A percentile compares a stretch with the other conserved stretches of the same genome.
Conservation (phyloP, 2,888 invertebrate species). For the Meandrusa payeni region DNA sequence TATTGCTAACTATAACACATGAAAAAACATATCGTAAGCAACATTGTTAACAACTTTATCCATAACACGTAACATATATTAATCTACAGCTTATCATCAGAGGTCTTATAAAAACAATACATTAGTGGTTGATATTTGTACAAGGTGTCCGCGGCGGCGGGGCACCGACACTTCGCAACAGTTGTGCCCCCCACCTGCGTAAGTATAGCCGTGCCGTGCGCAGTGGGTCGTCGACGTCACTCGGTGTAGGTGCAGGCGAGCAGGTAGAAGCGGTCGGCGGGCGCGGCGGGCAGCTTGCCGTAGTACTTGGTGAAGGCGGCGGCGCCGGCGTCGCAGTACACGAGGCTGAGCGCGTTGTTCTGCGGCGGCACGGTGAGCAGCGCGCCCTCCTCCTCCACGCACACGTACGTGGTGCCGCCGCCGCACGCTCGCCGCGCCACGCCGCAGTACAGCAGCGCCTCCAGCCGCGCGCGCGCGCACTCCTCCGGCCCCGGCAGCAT, state of each 20-base stretch:
- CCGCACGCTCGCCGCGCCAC: conserved; percentile 36
- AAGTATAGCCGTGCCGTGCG: too few species aligned
- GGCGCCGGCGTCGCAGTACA: conserved; percentile 78
- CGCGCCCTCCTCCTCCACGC: conserved; percentile 50
- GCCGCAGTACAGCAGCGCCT: conserved; percentile 54
- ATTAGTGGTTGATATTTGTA: too few species aligned
- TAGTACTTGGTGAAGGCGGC: conserved; percentile 72
- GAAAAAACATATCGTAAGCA: too few species aligned
- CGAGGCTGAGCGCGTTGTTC: conserved; percentile 85
- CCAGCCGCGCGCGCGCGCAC: conserved; percentile 50
- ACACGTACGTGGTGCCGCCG: conserved; percentile 52
- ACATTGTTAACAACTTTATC: too few species aligned
- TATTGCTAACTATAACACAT: too few species aligned
- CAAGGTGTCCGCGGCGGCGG: too few species aligned
- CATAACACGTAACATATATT: too few species aligned
- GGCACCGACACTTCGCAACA: too few species aligned
- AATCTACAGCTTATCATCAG: too few species aligned
- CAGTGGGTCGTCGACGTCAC: conserved; percentile 41
- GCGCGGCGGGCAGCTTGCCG: conserved; percentile 45
- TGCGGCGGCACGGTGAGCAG: conserved; percentile 83
- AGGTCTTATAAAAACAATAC: too few species aligned
- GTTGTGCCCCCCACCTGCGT: too few species aligned
- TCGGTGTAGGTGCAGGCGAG: conserved; percentile 59
- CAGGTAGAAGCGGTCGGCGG: conserved; percentile 52
- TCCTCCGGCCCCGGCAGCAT: conserved; percentile 63